phyloP scores from a whole-genome alignment of 2,797 vertebrate genomes.

The Eupleurogrammus muticus region DNA sequence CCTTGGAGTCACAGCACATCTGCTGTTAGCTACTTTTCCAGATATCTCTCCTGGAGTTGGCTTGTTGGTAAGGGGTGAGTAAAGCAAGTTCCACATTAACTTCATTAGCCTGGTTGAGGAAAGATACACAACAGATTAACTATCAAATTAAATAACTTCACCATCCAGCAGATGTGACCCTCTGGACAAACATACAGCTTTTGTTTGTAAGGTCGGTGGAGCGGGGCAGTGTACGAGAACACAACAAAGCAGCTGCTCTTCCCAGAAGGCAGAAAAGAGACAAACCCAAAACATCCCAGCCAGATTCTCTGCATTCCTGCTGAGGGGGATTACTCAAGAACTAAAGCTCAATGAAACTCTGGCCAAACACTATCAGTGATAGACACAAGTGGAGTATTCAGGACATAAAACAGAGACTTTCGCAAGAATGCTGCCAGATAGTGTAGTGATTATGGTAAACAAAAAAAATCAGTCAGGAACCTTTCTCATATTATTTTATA shows the following conservation, averaged over 20 bases:
- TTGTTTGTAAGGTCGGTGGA: slow-evolving; percentile 27
- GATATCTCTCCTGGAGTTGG: neutral
- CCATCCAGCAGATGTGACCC: neutral
- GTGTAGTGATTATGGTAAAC: neutral
- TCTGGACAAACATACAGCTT: slow-evolving; percentile 21
- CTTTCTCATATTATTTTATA: neutral
- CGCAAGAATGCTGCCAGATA: neutral
- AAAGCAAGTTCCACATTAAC: neutral
- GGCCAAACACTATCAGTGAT: neutral
- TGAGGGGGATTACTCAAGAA: slow-evolving; percentile 22
- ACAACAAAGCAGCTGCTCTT: slow-evolving; percentile 17
- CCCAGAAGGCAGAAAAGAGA: slow-evolving; percentile 38
- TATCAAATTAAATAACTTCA: slow-evolving; percentile 9
- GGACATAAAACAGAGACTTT: slow-evolving; percentile 3
- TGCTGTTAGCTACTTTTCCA: neutral
- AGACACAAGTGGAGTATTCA: slow-evolving; percentile 5
- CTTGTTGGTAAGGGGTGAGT: slow-evolving; percentile 23
- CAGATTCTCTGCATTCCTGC: slow-evolving; percentile 68
- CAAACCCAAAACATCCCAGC: slow-evolving; percentile 55
- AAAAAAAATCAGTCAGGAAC: neutral
- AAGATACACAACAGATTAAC: slow-evolving; percentile 13
- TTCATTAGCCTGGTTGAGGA: slow-evolving; percentile 1
- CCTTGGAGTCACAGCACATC: neutral
- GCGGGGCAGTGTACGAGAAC: neutral
- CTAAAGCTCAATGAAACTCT: neutral